phyloP scores from a whole-genome alignment of 2,888 invertebrate species.

The Parnassius glacialis region DNA sequence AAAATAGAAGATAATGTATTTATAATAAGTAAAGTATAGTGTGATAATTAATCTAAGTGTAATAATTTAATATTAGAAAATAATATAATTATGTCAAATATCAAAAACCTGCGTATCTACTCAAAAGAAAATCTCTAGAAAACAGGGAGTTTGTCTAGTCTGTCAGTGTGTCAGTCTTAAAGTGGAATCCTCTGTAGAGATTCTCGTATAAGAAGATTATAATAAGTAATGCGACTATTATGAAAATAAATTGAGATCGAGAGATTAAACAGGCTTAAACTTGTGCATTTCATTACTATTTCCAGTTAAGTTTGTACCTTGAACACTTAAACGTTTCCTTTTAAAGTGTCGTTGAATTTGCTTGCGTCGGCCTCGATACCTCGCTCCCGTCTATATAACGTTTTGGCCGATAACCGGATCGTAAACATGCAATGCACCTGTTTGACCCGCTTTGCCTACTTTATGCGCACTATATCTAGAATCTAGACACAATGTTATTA shows the following conservation, averaged over 20 bases:
- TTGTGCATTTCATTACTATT: slow-evolving; percentile 13
- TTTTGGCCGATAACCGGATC: slow-evolving; percentile 26
- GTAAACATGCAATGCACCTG: slow-evolving; percentile 21
- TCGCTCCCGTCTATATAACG: slow-evolving; percentile 21
- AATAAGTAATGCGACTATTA: too few relatives aligned
- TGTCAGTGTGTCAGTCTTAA: too few relatives aligned
- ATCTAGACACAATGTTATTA: background rate
- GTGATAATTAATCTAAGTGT: too few relatives aligned
- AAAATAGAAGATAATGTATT: too few relatives aligned
- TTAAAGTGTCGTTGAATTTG: slow-evolving; percentile 13
- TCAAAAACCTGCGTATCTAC: too few relatives aligned
- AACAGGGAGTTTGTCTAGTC: too few relatives aligned
- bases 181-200: too few relatives aligned
- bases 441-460: slow-evolving; percentile 20
- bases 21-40: too few relatives aligned
- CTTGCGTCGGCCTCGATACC: slow-evolving; percentile 20
- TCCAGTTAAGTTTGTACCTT: slow-evolving; percentile 11
- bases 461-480: slow-evolving; percentile 11
- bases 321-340: slow-evolving; percentile 19
- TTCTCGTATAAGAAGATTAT: too few relatives aligned
- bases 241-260: background rate
- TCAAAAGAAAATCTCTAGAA: too few relatives aligned
- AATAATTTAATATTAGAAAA: too few relatives aligned
- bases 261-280: background rate
- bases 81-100: too few relatives aligned